Evolutionary conservation across 2,888 invertebrate genomes (phyloP).

Genomic region (Heliconius ismenius): DNA sequence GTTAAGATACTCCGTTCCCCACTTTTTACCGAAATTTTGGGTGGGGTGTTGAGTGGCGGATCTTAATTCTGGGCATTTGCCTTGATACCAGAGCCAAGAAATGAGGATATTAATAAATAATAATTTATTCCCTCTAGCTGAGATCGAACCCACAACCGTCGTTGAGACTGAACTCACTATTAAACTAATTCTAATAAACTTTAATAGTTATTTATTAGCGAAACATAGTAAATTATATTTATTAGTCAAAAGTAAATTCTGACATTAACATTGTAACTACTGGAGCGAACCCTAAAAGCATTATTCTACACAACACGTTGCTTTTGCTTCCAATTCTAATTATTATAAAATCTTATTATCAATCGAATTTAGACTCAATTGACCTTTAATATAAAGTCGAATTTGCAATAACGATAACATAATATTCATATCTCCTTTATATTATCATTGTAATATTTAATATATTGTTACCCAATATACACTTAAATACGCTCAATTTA

Average conservation of each 20-base stretch:
- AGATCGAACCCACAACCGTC: too few relatives aligned
- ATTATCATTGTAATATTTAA: conserved; percentile 34
- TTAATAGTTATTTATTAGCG: background rate
- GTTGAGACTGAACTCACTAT: too few relatives aligned
- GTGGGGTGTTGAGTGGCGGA: too few relatives aligned
- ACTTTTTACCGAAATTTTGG: too few relatives aligned
- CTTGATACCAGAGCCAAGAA: too few relatives aligned
- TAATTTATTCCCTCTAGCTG: too few relatives aligned
- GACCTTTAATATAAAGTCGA: conserved; percentile 13
- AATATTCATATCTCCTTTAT: conserved; percentile 32
- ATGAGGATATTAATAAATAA: too few relatives aligned
- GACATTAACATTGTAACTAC: conserved; percentile 24
- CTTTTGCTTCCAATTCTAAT: conserved; percentile 38
- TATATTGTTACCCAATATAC: conserved; percentile 10
- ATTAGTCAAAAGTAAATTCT: conserved; percentile 2
- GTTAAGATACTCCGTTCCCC: too few relatives aligned
- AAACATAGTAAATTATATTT: background rate
- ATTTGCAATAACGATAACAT: conserved; percentile 26
- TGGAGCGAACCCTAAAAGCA: conserved; percentile 37
- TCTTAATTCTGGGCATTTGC: too few relatives aligned
- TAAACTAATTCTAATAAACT: background rate
- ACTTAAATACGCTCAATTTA: conserved; percentile 23
- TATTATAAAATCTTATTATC: conserved; percentile 7
- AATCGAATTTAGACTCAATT: conserved; percentile 20
- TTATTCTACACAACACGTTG: conserved; percentile 38